Percentiles rank a stretch among this genome's conserved stretches.
Evolutionary conservation across 2,113 vertebrate genomes (phyloP).

Genomic region (Pluvialis apricaria): DNA sequence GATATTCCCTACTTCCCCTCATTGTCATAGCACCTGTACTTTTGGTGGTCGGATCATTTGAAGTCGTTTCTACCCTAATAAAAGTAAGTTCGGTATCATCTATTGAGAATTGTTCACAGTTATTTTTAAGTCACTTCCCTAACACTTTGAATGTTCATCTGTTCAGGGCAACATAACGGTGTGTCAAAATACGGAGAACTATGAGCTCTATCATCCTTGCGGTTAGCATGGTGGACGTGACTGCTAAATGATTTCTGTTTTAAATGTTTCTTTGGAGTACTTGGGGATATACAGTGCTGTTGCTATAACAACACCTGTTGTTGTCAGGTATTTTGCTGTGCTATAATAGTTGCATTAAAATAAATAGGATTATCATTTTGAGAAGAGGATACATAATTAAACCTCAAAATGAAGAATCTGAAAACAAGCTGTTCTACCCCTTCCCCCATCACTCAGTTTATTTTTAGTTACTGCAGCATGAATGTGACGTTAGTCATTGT

Average conservation of each 20-base stretch:
- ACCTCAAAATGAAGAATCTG: neutral
- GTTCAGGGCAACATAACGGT: neutral
- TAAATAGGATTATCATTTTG: neutral
- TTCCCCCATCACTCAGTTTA: neutral
- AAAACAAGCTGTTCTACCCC: neutral
- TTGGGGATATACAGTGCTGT: neutral
- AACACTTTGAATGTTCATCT: neutral
- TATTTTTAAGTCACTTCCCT: neutral
- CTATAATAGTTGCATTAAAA: neutral
- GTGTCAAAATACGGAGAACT: neutral
- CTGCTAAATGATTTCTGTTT: neutral
- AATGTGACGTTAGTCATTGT: neutral
- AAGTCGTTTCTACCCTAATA: conserved; percentile 90
- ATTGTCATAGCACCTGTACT: conserved; percentile 95
- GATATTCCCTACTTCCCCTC: conserved; percentile 96
- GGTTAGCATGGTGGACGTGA: neutral
- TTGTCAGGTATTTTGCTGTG: neutral
- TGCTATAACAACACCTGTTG: neutral
- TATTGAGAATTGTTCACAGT: neutral
- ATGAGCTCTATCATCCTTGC: neutral
- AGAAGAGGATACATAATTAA: neutral
- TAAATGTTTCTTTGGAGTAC: neutral
- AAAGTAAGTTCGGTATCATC: conserved; percentile 81
- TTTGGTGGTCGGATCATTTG: conserved; percentile 90
- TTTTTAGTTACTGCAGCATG: conserved; percentile 31